A percentile compares a stretch with the other conserved stretches of the same genome.
Conservation (phyloP, 2,888 invertebrate genomes). For the Athetis lepigone region DNA sequence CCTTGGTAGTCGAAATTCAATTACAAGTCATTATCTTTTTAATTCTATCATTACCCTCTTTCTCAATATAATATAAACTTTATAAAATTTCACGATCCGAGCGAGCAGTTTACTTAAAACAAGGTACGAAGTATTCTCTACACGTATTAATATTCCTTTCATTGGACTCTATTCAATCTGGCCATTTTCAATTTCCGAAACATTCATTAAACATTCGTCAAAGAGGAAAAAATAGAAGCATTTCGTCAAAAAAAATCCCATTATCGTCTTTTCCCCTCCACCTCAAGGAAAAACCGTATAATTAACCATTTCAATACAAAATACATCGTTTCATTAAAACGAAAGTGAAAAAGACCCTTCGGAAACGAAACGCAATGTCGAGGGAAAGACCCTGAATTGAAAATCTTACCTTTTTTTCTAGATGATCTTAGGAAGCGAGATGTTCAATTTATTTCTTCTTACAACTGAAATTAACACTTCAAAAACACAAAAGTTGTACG, state of each 20-base stretch:
- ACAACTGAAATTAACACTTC: constrained; percentile 51
- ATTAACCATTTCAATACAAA: constrained; percentile 69
- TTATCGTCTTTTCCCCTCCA: constrained; percentile 1
- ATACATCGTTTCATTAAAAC: constrained; percentile 68
- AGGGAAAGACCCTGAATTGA: constrained; percentile 43
- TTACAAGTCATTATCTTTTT: too few species aligned
- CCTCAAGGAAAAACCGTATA: constrained; percentile 55
- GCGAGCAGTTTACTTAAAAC: too few species aligned
- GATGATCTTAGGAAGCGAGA: constrained; percentile 19
- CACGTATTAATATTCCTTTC: too few species aligned
- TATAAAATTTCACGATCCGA: too few species aligned
- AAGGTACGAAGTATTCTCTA: too few species aligned
- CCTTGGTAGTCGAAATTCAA: too few species aligned
- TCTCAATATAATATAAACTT: too few species aligned
- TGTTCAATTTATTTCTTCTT: constrained; percentile 13
- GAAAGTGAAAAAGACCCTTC: constrained; percentile 59
- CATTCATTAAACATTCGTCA: constrained; percentile 17
- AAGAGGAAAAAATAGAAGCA: constrained; percentile 9
- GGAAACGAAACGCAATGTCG: constrained; percentile 53
- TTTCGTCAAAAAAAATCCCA: constrained; percentile 13
- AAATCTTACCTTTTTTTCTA: constrained; percentile 59
- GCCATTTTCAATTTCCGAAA: background rate
- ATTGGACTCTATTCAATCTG: too few species aligned
- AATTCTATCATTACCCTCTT: too few species aligned
- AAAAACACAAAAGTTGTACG: constrained; percentile 37